Base-by-base conservation (phyloP, 1,140 invertebrate species). In the Trachelipus rathkii region DNA sequence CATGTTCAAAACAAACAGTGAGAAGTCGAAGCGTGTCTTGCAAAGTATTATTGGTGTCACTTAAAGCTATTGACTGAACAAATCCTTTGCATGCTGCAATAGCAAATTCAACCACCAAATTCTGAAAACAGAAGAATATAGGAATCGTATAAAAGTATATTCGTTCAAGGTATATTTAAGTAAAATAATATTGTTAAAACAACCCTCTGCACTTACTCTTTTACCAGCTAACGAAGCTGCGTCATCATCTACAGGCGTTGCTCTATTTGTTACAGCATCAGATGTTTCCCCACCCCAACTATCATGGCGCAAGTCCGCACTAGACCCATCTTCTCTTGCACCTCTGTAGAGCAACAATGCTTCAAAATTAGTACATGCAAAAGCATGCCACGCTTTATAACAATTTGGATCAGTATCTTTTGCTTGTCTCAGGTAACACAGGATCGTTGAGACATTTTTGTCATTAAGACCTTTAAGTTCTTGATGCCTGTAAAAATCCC, bases 351-450 rank as follows among this genome's bases (percentile, higher is more conserved):
- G 77, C 83, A 75, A 53, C 50, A 75, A 43, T n/a, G 96, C 93
- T 86, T 99, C 95, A 83, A 97, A 99, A 85, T 99, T 99, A 88
- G 96, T 97, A 81, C 96, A 97, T 0, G 97, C 97, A 89, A 94
- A 97, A 2, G 95, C 90, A 85, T 99, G 97, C 95, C 97, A 99
- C 0, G 97, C 97, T 88, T 98, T 94, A 83, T 95, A 96, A 91
- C 93, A 95, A 60, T 86, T 84, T 46, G 91, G 89, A 84, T 98
- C 94, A 82, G 95, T 90, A 80, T 93, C 91, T 4, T 95, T 97
- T 0, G 97, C 95, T 44, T 91, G 88, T 44, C 89, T 88, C 83
- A 96, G 99, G 81, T 91, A 96, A 33, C 92, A 89, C 6, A 99
- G 85, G 0, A 98, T 92, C 19, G 90, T 89, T 0, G 91, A 90